Percentiles rank a stretch among this genome's conserved stretches.
Conservation (phyloP, 2,888 invertebrate genomes). For the Physocephala rufipes region DNA sequence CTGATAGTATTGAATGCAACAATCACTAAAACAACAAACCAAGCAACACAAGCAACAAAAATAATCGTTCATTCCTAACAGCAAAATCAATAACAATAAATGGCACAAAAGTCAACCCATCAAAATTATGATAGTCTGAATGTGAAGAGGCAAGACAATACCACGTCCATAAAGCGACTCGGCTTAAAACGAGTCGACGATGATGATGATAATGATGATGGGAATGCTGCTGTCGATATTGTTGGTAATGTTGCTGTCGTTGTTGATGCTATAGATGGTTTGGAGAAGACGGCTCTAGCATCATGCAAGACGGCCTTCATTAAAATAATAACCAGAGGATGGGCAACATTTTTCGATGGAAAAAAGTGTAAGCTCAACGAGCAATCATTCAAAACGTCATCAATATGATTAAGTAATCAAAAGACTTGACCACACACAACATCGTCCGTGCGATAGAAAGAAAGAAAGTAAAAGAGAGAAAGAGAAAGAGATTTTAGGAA, state of each 20-base stretch:
- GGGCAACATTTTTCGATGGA: conserved; percentile 36
- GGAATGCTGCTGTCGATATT: no score
- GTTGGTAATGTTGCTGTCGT: no score
- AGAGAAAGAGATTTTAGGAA: not conserved
- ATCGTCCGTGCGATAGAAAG: not conserved
- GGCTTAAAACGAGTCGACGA: not conserved
- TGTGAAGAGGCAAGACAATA: conserved; percentile 3
- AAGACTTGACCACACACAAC: conserved; percentile 53
- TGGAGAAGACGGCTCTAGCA: no score
- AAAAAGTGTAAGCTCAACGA: conserved; percentile 44
- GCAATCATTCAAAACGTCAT: conserved; percentile 43
- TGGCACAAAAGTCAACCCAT: conserved; percentile 3
- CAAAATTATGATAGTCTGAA: conserved; percentile 21
- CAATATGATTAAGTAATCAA: conserved; percentile 60
- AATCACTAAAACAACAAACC: conserved; percentile 19
- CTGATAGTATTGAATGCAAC: not conserved
- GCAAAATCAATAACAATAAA: conserved; percentile 6
- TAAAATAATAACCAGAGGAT: not conserved
- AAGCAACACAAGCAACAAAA: conserved; percentile 23
- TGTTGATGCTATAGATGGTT: no score
- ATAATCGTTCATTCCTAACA: conserved; percentile 29
- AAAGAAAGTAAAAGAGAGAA: not conserved
- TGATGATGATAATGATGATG: not conserved
- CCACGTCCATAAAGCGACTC: not conserved
- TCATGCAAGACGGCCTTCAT: not conserved